Evolutionary conservation across 2,797 vertebrate genomes (phyloP), one percentile per base, ranked within the genome.

Genomic region (Poeciliopsis gracilis): DNA sequence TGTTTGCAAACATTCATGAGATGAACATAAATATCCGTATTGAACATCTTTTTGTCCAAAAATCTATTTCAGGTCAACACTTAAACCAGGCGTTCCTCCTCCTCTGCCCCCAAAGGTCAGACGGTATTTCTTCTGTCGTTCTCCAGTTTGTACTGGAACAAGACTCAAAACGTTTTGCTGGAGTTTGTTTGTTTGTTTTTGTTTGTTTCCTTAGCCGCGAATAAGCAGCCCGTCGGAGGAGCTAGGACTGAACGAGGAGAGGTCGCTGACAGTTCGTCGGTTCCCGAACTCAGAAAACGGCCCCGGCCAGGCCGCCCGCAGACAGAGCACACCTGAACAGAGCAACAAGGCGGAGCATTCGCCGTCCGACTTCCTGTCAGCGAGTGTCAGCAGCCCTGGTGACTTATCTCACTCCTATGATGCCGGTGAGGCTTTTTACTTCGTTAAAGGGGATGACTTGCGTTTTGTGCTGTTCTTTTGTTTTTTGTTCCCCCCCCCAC

Each of bases 21-120:
- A 8, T 43, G 61, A 72, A 16, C 33, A 59, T 30, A 36, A 1
- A 25, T 51, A 57, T 25, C 0, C 69, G 16, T 74, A 0, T 38
- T 80, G 74, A 41, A 55, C 1, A 45, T 80, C 0, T 77, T 46
- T 74, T 7, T 82, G 4, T 77, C 6, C 15, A 74, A 74, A 46
- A 76, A 57, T 82, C n/a, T 41, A 0, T 95, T 94, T 86, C 88
- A 99, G 98, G 71, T 97, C 97, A 0, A 99, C 98, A 1, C 94
- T 98, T 18, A 98, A 97, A 90, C 95, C 96, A 46, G 95, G 94
- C 49, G 59, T 95, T 83, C 98, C 97, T 0, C 98, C 98, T 84
- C 98, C 98, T 0, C 94, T 99, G 30, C 98, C 98, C 79, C 98
- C 98, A 18, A 99, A 99, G 97, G 98, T 99, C 86, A 95, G 91